These are phyloP conservation scores for Clarias gariepinus DNA, from an alignment of 2,113 vertebrate genomes.

Conservation along the genomic window DNA sequence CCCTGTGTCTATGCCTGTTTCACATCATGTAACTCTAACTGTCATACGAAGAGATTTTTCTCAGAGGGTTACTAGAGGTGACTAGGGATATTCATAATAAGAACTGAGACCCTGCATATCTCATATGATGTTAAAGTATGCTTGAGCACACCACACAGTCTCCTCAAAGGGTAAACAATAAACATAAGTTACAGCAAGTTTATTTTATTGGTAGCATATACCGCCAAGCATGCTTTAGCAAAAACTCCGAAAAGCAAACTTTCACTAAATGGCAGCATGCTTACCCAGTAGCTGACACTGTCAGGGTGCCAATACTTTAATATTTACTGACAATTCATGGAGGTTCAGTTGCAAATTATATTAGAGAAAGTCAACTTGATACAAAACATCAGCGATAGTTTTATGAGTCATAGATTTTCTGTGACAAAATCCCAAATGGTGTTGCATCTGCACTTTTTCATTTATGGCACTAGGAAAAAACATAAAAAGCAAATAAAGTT, in stretches of 20 bases:
- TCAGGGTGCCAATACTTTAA: background rate
- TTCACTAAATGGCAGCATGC: background rate
- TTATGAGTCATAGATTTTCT: background rate
- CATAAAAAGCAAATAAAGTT: background rate
- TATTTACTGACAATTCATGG: background rate
- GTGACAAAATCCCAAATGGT: background rate
- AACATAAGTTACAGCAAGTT: background rate
- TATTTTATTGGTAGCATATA: background rate
- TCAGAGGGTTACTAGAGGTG: background rate
- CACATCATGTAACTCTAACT: background rate
- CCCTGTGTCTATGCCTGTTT: background rate
- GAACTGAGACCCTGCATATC: background rate
- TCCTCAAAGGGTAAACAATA: slow-evolving; percentile 2
- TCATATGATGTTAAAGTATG: background rate
- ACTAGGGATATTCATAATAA: background rate
- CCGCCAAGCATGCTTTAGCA: background rate
- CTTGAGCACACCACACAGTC: background rate
- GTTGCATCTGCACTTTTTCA: background rate
- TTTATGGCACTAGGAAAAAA: background rate
- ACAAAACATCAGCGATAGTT: background rate
- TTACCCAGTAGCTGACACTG: background rate
- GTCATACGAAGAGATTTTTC: background rate
- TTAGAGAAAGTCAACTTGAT: background rate
- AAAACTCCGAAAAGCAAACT: background rate
- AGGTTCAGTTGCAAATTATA: background rate